Base-by-base conservation (phyloP, 2,113 vertebrate species). In the Madoqua kirkii region DNA sequence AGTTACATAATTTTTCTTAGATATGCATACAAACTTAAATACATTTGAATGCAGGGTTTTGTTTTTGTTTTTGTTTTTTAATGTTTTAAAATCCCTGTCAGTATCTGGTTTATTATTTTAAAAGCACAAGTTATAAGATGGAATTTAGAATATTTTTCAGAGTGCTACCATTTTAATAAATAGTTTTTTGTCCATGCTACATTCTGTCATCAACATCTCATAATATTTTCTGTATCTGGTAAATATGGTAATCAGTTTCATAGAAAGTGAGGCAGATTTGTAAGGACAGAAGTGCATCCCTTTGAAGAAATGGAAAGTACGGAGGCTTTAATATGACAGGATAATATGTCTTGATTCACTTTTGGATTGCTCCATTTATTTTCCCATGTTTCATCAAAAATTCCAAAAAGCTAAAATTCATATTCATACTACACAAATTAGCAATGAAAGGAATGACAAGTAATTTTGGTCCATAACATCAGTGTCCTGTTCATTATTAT, bases 1-100 rank as follows among this genome's bases (percentile, higher is more conserved):
- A 97, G 85, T 64, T 40, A 98, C 12, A 57, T 86, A 86, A 50
- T 91, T 95, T 87, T 97, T 95, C 27, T 40, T 94, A 85, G 13
- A 64, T 88, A 84, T 43, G 33, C 54, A 29, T 87, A 76, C 33
- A 3, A 94, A 87, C 12, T 93, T 93, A 50, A 6, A 48, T 89
- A 5, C 33, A 76, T 92, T 43, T 59, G 48, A 3, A 4, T 94
- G 52, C 27, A 89, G 1, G 40, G 36, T 11, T 23, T 1, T 1
- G 40, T 16, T 3, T 71, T 59, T 74, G 43, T 25, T 48, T 5
- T 9, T 14, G 9, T 57, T 76, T 57, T 57, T 57, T 57, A 57
- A 17, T 11, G 36, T 93, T 89, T 89, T 92, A 52, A 64, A 85
- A 52, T 91, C 15, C 74, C 25, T 97, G 64, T 67, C 21, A 91